phyloP scores from a whole-genome alignment of 2,797 vertebrate genomes.

The Gila robusta region DNA sequence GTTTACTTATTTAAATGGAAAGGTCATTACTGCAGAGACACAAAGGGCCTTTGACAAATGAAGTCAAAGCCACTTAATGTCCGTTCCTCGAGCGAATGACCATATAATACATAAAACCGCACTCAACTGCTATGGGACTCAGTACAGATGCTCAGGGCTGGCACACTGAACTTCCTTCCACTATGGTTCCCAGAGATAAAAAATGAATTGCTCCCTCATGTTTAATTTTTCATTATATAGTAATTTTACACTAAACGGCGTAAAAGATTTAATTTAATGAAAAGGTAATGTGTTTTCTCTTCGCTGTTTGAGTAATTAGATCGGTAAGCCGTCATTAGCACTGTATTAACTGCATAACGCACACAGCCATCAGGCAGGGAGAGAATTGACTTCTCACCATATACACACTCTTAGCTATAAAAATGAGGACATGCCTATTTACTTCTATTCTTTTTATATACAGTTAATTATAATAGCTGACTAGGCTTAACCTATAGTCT shows the following conservation, averaged over 20 bases:
- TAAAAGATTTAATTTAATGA: slow-evolving; percentile 32
- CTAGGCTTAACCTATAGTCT: neutral
- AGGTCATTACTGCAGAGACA: slow-evolving; percentile 72
- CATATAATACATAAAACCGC: slow-evolving; percentile 51
- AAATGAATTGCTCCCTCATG: slow-evolving; percentile 40
- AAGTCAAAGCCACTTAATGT: slow-evolving; percentile 72
- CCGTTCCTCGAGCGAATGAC: slow-evolving; percentile 61
- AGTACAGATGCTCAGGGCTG: slow-evolving; percentile 30
- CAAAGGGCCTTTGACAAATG: slow-evolving; percentile 73
- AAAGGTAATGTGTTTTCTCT: slow-evolving; percentile 36
- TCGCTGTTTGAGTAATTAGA: slow-evolving; percentile 39
- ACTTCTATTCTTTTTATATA: neutral
- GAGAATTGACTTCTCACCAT: slow-evolving; percentile 7
- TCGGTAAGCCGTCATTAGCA: slow-evolving; percentile 34
- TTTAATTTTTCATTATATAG: slow-evolving; percentile 39
- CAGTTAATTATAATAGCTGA: neutral
- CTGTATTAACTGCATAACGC: slow-evolving; percentile 6
- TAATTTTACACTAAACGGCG: slow-evolving; percentile 40
- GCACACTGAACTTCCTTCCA: slow-evolving; percentile 17
- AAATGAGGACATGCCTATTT: slow-evolving; percentile 16
- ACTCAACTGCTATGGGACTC: slow-evolving; percentile 49
- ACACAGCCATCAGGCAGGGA: slow-evolving; percentile 8
- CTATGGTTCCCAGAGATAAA: slow-evolving; percentile 31
- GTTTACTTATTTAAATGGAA: slow-evolving; percentile 73
- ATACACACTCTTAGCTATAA: neutral